Base-by-base conservation (phyloP, 2,888 invertebrate genomes). In the Agriopis marginaria region DNA sequence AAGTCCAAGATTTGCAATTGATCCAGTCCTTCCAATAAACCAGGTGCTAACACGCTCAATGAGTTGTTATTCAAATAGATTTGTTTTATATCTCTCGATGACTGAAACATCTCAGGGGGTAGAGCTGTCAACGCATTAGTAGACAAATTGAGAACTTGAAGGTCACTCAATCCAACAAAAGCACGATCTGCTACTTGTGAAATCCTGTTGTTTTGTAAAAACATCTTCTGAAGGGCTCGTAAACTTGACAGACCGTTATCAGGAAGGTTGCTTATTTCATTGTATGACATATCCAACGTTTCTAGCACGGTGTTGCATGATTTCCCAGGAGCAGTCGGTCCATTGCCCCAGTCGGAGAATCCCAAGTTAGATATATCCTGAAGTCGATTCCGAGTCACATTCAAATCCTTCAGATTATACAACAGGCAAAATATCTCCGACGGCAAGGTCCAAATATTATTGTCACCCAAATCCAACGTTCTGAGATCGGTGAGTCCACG, bases 51-150 rank as follows among this genome's bases (percentile, higher is more conserved):
- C 6, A 96, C 96, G 75, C 96, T 95, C 51, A 98, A 86, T 9
- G 97, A 96, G 86, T 98, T 98, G 84, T 97, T 97, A 81, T 96
- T 96, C 63, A 97, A 93, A 81, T 97, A 96, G 77, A 97, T 94
- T 86, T 97, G 96, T 71, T 96, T 95, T 55, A 97, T 93, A 77
- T 96, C 96, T 74, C 95, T 94, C n/a, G 96, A 96, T 51, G 96
- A 96, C 81, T 96, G 95, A 84, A 98, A 97, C 84, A 97, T 91
- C 84, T 97, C 97, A 47, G 97, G 96, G 8, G 98, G 97, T 76
- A 98, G 91, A 9, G 96, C 96, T 49, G 96, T 96, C 77, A 98
- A 90, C 74, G 96, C 95, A 88, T 98, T 98, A 79, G 96, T 96
- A 44, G 97, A 97, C 81, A 98, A 89, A 90, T 98, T 97, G 49